These are phyloP conservation scores for Eutrigla gurnardus DNA, from an alignment of 2,797 vertebrate genomes.

Conservation along the genomic window DNA sequence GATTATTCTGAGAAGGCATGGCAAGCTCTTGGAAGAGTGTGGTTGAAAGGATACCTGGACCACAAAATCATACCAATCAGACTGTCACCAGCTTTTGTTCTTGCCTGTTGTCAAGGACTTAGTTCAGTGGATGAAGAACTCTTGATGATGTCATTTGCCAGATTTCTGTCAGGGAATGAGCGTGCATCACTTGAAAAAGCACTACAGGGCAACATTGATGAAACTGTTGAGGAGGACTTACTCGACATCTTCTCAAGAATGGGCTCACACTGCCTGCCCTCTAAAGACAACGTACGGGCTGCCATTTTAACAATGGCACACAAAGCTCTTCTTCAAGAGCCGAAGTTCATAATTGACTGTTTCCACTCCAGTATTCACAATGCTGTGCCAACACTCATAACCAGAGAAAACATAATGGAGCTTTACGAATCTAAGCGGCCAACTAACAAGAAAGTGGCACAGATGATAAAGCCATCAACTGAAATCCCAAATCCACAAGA, in stretches of 20 bases:
- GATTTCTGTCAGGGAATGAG: constrained; percentile 12
- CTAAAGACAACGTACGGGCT: constrained; percentile 15
- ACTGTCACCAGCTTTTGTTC: constrained; percentile 22
- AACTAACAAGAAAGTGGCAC: constrained; percentile 39
- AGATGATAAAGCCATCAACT: constrained; percentile 37
- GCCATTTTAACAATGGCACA: constrained; percentile 50
- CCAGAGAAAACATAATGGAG: constrained; percentile 11
- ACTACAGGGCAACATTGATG: constrained; percentile 26
- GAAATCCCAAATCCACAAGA: constrained; percentile 26
- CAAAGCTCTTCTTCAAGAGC: constrained; percentile 56
- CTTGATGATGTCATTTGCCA: constrained; percentile 24
- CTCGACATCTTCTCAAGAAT: constrained; percentile 28
- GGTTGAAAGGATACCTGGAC: constrained; percentile 17
- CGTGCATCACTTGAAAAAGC: constrained; percentile 6
- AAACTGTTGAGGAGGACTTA: constrained; percentile 22
- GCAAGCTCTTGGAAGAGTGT: constrained; percentile 12
- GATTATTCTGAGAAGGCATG: constrained; percentile 11
- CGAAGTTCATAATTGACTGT: constrained; percentile 55
- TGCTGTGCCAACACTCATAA: not conserved
- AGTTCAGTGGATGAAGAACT: constrained; percentile 25
- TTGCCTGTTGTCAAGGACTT: constrained; percentile 27
- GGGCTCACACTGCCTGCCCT: constrained; percentile 16
- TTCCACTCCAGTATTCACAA: constrained; percentile 29
- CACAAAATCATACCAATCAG: constrained; percentile 15
- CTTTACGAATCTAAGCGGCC: constrained; percentile 26